Percentiles rank a stretch among this genome's conserved stretches.
Conservation (phyloP, 2,113 vertebrate genomes). For the Thamnophis sirtalis region DNA sequence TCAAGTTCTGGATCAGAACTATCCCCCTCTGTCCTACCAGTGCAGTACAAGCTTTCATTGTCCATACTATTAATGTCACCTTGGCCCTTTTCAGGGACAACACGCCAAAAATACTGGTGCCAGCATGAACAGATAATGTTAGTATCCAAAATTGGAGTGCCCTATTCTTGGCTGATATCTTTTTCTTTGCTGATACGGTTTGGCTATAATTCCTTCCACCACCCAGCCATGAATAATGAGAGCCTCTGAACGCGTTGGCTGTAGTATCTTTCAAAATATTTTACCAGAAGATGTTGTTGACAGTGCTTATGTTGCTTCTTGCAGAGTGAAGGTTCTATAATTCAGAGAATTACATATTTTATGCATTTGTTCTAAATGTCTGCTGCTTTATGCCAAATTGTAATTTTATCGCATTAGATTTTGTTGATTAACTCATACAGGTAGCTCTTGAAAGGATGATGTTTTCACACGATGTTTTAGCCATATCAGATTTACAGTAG, state of each 20-base stretch:
- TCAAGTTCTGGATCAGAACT: neutral
- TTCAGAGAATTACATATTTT: neutral
- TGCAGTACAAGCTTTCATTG: neutral
- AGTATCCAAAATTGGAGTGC: neutral
- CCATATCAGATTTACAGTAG: neutral
- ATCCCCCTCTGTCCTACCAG: neutral
- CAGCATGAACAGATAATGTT: neutral
- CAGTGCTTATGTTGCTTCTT: neutral
- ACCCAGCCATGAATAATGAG: neutral
- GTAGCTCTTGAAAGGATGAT: neutral
- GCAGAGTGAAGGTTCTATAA: neutral
- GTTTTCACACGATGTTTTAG: neutral
- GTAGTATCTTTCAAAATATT: neutral
- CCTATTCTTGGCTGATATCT: neutral
- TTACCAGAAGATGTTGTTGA: neutral
- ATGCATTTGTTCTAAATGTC: neutral
- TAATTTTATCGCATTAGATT: neutral
- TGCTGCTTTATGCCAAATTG: neutral
- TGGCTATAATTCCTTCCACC: neutral
- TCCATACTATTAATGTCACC: conserved; percentile 54
- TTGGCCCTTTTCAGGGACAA: conserved; percentile 42
- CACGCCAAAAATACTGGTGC: neutral
- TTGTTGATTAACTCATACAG: neutral
- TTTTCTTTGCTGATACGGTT: neutral
- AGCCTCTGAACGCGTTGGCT: neutral